Evolutionary conservation across 2,113 vertebrate species (phyloP).

Genomic region (Rousettus leschenaultii): DNA sequence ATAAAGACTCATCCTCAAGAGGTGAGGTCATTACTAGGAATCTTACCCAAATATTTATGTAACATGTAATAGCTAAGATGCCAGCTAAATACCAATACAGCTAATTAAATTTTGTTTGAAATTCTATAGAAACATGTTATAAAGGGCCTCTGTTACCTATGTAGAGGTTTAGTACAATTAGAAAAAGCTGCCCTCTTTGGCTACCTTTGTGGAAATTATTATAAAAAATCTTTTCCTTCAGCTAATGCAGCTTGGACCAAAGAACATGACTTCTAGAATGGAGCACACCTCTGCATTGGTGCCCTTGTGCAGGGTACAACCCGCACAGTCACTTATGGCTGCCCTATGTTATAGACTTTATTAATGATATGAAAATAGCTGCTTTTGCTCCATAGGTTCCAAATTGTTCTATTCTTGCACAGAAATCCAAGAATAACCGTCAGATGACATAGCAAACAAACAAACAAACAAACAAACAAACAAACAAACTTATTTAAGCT

Average conservation of each 20-base stretch:
- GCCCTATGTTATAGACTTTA: background rate
- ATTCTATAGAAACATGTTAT: background rate
- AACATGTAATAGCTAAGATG: background rate
- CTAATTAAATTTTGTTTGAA: constrained; percentile 36
- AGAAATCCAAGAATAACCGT: background rate
- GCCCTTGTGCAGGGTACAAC: background rate
- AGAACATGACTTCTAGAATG: background rate
- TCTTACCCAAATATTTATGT: constrained; percentile 2
- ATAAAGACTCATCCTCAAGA: background rate
- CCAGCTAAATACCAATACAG: background rate
- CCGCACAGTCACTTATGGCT: background rate
- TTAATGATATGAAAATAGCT: constrained; percentile 21
- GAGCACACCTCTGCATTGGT: background rate
- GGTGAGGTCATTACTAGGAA: background rate
- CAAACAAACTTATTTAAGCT: background rate
- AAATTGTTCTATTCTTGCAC: background rate
- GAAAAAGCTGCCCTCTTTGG: background rate
- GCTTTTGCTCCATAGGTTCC: background rate
- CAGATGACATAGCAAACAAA: background rate
- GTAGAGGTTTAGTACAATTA: background rate
- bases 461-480: too few species aligned
- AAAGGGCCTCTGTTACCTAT: background rate
- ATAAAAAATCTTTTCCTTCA: background rate
- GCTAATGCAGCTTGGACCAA: background rate
- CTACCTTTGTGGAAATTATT: background rate